phyloP scores from a whole-genome alignment of 64 coral and sea anemone species.

The Actinia tenebrosa region DNA sequence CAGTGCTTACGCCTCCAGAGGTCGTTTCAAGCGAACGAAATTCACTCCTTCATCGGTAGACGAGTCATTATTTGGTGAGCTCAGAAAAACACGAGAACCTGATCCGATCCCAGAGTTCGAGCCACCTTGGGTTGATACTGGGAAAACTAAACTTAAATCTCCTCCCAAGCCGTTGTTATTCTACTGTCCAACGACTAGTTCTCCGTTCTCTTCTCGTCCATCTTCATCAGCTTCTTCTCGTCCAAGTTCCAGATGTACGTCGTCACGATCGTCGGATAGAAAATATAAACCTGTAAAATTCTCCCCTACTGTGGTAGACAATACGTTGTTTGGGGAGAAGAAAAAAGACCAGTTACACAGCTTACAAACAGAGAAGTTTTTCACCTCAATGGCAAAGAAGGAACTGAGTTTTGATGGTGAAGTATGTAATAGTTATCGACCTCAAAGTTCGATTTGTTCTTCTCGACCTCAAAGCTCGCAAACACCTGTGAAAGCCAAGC shows the following conservation, averaged over 20 bases:
- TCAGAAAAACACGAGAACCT: conserved; percentile 45
- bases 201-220: conserved; percentile 9
- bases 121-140: conserved; percentile 74
- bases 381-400: not conserved
- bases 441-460: not conserved
- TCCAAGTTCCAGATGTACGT: not conserved
- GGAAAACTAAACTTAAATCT: conserved; percentile 51
- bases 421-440: not conserved
- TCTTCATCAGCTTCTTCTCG: conserved; percentile 35
- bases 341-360: conserved; percentile 39
- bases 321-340: conserved; percentile 71
- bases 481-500: not conserved
- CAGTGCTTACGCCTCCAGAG: conserved; percentile 11
- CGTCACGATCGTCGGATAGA: conserved; percentile 20
- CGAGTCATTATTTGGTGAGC: conserved; percentile 77
- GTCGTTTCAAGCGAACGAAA: conserved; percentile 29
- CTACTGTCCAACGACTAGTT: conserved; percentile 55
- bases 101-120: conserved; percentile 57
- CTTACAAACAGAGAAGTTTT: conserved; percentile 21
- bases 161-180: conserved; percentile 73
- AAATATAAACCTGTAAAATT: conserved; percentile 74
- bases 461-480: not conserved
- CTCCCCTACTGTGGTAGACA: conserved; percentile 60
- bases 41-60: conserved; percentile 62
- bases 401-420: not conserved